phyloP scores from a whole-genome alignment of 2,797 vertebrate species.

The Arnoldichthys spilopterus region DNA sequence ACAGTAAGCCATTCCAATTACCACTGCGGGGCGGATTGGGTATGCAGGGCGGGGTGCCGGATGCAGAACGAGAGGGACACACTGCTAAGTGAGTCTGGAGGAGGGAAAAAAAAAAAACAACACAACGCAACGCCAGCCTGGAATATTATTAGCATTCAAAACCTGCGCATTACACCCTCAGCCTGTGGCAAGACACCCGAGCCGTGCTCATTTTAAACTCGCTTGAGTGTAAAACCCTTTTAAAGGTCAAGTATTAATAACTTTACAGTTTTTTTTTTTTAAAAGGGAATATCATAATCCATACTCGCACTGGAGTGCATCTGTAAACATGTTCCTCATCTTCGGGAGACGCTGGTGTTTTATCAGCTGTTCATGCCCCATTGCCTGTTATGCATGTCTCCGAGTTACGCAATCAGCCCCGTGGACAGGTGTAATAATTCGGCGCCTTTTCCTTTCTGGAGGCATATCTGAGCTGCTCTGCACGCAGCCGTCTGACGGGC shows the following conservation, averaged over 20 bases:
- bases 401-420: not conserved
- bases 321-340: slow-evolving; percentile 10
- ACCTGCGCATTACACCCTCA: slow-evolving; percentile 4
- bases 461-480: slow-evolving; percentile 14
- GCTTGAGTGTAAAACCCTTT: slow-evolving; percentile 32
- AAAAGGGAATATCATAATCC: slow-evolving; percentile 28
- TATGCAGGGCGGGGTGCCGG: slow-evolving; percentile 5
- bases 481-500: not conserved
- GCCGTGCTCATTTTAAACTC: slow-evolving; percentile 34
- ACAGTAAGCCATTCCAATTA: slow-evolving; percentile 20
- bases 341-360: slow-evolving; percentile 1
- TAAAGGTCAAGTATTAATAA: slow-evolving; percentile 50
- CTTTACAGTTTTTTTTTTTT: slow-evolving; percentile 34
- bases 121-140: not conserved
- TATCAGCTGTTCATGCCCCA: not conserved
- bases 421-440: not conserved
- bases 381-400: slow-evolving; percentile 23
- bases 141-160: slow-evolving; percentile 40
- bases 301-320: slow-evolving; percentile 3
- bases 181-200: slow-evolving; percentile 22
- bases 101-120: not conserved
- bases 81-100: slow-evolving; percentile 3
- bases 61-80: slow-evolving; percentile 2
- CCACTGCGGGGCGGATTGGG: not conserved
- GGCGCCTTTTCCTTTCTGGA: not conserved